These are phyloP conservation scores for Ceratitis capitata DNA, from an alignment of 1,140 invertebrate genomes.

Conservation along the genomic window DNA sequence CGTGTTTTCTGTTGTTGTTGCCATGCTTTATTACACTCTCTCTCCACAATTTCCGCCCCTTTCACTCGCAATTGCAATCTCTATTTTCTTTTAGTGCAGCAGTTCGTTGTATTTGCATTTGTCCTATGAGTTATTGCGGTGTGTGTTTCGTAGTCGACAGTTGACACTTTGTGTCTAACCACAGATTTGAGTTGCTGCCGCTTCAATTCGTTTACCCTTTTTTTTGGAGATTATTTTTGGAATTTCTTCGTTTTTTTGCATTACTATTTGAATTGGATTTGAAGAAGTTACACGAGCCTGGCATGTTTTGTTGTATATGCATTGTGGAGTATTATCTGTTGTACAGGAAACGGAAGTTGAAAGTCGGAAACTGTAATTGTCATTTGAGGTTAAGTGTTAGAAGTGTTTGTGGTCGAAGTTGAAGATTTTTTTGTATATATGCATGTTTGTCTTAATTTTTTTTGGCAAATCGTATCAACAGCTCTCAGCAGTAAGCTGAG, in stretches of 20 bases:
- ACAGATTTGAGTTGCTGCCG: constrained; percentile 6
- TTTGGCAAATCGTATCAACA: background rate
- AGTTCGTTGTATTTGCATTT: background rate
- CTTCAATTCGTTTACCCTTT: background rate
- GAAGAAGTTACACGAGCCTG: background rate
- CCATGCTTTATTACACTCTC: background rate
- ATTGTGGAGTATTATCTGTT: background rate
- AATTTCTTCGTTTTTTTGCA: background rate
- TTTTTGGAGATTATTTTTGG: background rate
- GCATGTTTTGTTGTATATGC: background rate
- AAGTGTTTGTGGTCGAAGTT: constrained; percentile 6
- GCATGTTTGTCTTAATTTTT: background rate
- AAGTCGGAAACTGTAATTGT: constrained; percentile 27
- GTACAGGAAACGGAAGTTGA: constrained; percentile 11
- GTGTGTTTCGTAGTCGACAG: constrained; percentile 18
- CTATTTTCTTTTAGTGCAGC: background rate
- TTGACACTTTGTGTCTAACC: constrained; percentile 20
- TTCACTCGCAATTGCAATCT: background rate
- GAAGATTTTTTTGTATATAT: background rate
- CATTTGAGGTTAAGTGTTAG: constrained; percentile 27
- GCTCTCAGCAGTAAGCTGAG: background rate
- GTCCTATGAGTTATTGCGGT: background rate
- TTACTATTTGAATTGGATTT: background rate
- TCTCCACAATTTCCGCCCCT: background rate
- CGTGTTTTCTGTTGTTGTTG: background rate